phyloP scores from a whole-genome alignment of 2,888 invertebrate genomes.

The Tiliacea aurago region DNA sequence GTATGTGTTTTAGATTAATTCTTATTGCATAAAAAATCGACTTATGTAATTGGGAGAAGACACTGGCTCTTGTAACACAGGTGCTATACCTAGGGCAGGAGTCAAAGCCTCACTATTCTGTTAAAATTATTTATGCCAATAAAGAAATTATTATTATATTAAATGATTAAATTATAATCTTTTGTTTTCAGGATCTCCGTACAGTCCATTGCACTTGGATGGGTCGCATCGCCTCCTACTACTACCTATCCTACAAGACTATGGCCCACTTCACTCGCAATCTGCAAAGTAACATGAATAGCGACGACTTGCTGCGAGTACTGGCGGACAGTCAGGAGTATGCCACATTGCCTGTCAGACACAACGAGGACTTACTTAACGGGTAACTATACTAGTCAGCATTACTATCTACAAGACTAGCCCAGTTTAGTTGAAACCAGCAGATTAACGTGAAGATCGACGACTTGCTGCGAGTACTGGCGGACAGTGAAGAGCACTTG shows the following conservation, averaged over 20 bases:
- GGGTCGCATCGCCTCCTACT: slow-evolving; percentile 98
- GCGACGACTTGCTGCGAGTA: slow-evolving; percentile 94
- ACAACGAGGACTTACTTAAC: slow-evolving; percentile 98
- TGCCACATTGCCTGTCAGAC: slow-evolving; percentile 98
- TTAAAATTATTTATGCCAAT: too few species aligned
- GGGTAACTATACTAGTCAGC: slow-evolving; percentile 89
- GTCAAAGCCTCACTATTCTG: too few species aligned
- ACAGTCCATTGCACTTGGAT: slow-evolving; percentile 93
- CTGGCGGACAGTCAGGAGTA: slow-evolving; percentile 97
- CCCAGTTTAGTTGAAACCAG: slow-evolving; percentile 94
- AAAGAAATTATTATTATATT: too few species aligned
- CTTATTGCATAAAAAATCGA: too few species aligned
- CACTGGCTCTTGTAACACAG: too few species aligned
- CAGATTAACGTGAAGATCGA: slow-evolving; percentile 92
- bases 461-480: slow-evolving; percentile 94
- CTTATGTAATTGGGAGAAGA: too few species aligned
- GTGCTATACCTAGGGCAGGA: too few species aligned
- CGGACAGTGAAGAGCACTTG: slow-evolving; percentile 98
- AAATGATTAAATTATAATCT: too few species aligned
- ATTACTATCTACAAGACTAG: slow-evolving; percentile 92
- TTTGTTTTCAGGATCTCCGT: slow-evolving; percentile 90
- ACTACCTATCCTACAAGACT: slow-evolving; percentile 98
- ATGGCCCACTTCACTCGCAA: slow-evolving; percentile 95
- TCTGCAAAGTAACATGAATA: slow-evolving; percentile 91
- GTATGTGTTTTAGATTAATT: too few species aligned